A percentile compares a stretch with the other conserved stretches of the same genome.
Evolutionary conservation across 1,140 invertebrate species (phyloP).

Genomic region (Panagrolaimus sp.): DNA sequence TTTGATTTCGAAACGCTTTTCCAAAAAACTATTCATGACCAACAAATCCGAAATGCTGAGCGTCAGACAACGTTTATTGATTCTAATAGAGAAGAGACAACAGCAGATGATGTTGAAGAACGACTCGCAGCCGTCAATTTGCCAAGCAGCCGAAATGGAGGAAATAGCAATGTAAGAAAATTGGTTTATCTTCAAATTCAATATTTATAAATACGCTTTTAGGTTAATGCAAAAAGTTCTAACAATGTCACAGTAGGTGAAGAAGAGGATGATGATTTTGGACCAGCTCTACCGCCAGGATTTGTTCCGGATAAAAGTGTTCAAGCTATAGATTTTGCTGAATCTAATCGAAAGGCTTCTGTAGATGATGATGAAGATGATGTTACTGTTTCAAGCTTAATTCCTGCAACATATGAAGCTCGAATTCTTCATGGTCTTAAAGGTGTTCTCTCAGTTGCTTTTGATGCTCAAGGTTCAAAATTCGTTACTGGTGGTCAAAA

Average conservation of each 20-base stretch:
- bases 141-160: slow-evolving; percentile 19
- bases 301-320: slow-evolving; percentile 37
- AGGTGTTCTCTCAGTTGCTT: slow-evolving; percentile 70
- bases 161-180: not conserved
- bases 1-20: slow-evolving; percentile 42
- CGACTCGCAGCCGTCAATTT: slow-evolving; percentile 4
- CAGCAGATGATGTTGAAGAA: slow-evolving; percentile 7
- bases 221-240: slow-evolving; percentile 2
- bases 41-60: slow-evolving; percentile 13
- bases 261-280: slow-evolving; percentile 41
- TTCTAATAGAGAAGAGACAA: not conserved
- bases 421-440: slow-evolving; percentile 2
- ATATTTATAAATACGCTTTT: not conserved
- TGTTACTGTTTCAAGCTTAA: not conserved
- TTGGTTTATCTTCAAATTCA: not conserved
- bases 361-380: slow-evolving; percentile 36
- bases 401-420: slow-evolving; percentile 1
- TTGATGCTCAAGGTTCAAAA: slow-evolving; percentile 84
- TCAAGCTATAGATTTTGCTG: slow-evolving; percentile 16
- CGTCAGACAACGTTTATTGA: slow-evolving; percentile 12
- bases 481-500: slow-evolving; percentile 82
- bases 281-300: slow-evolving; percentile 40
- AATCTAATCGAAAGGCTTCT: not conserved
- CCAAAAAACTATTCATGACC: slow-evolving; percentile 31
- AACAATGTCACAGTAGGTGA: slow-evolving; percentile 11